Conservation (phyloP, 2,797 vertebrate species). For the Orestias chungarensis region DNA sequence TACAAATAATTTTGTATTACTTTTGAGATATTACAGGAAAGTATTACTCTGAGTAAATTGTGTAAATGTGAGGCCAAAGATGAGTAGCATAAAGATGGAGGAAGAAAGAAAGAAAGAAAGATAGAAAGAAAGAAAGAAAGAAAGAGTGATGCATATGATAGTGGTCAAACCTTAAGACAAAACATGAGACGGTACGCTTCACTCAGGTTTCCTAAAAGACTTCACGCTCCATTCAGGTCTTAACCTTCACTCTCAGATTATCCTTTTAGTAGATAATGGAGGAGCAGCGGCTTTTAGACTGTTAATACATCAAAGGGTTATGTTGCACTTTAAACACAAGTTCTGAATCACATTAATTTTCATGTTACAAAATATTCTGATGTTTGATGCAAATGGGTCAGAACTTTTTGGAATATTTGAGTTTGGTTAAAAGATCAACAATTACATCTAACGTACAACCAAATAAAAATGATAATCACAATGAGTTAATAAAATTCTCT, state of each 20-base stretch:
- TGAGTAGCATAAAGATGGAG: not conserved
- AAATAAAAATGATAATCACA: no score
- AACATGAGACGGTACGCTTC: slow-evolving; percentile 36
- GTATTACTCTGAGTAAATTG: not conserved
- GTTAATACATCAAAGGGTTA: slow-evolving; percentile 24
- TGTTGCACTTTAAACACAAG: slow-evolving; percentile 37
- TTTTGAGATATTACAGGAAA: not conserved
- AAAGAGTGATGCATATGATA: not conserved
- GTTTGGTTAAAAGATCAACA: not conserved
- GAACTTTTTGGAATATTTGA: not conserved
- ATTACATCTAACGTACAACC: not conserved
- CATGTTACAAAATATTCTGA: slow-evolving; percentile 1
- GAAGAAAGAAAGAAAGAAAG: slow-evolving; percentile 1
- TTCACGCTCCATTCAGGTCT: slow-evolving; percentile 61
- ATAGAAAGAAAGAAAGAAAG: not conserved
- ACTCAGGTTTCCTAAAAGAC: slow-evolving; percentile 69
- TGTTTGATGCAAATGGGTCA: not conserved
- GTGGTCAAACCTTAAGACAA: slow-evolving; percentile 29
- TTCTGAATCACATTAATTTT: not conserved
- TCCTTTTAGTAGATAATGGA: slow-evolving; percentile 33
- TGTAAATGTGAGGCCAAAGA: slow-evolving; percentile 11
- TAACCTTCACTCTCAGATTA: slow-evolving; percentile 55
- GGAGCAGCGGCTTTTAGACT: slow-evolving; percentile 14
- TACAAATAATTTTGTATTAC: no score
- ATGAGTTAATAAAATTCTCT: not conserved